Conservation (phyloP, 2,797 vertebrate species). For the Hydrolagus colliei region DNA sequence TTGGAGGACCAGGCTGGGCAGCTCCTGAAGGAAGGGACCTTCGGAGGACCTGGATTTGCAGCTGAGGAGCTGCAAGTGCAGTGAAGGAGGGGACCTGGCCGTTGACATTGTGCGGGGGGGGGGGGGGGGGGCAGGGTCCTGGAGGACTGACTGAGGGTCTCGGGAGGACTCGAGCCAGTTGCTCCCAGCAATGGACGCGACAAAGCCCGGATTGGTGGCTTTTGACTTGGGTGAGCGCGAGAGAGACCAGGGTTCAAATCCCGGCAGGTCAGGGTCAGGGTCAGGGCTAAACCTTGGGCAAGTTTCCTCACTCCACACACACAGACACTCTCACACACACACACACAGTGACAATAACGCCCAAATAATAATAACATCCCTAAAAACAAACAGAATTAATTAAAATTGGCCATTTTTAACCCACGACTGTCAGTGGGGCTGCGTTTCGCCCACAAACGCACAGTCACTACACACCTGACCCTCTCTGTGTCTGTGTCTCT, state of each 20-base stretch:
- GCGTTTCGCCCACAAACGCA: constrained; percentile 43
- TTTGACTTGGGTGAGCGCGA: constrained; percentile 34
- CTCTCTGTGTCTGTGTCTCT: neutral
- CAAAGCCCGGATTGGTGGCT: constrained; percentile 33
- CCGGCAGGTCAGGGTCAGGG: constrained; percentile 43
- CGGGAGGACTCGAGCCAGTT: neutral
- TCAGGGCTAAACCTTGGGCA: constrained; percentile 4
- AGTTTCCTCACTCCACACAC: constrained; percentile 34
- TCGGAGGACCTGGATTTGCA: too few species aligned
- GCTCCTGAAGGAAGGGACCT: too few species aligned
- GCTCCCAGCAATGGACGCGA: constrained; percentile 2
- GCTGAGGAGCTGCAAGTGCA: too few species aligned
- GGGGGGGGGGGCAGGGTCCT: constrained; percentile 32
- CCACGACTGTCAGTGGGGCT: constrained; percentile 32
- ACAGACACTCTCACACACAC: too few species aligned
- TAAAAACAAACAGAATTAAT: constrained; percentile 32
- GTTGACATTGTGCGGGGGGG: constrained; percentile 23
- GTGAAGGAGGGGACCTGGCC: too few species aligned
- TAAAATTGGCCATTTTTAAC: too few species aligned
- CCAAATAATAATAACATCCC: too few species aligned
- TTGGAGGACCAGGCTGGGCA: too few species aligned
- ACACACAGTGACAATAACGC: too few species aligned
- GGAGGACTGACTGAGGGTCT: constrained; percentile 35
- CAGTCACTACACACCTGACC: constrained; percentile 32
- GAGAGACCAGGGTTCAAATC: constrained; percentile 36